A percentile compares a stretch with the other conserved stretches of the same genome.
These are phyloP conservation scores for Kradibia gibbosae DNA, from an alignment of 1,140 invertebrate genomes.

Conservation along the genomic window DNA sequence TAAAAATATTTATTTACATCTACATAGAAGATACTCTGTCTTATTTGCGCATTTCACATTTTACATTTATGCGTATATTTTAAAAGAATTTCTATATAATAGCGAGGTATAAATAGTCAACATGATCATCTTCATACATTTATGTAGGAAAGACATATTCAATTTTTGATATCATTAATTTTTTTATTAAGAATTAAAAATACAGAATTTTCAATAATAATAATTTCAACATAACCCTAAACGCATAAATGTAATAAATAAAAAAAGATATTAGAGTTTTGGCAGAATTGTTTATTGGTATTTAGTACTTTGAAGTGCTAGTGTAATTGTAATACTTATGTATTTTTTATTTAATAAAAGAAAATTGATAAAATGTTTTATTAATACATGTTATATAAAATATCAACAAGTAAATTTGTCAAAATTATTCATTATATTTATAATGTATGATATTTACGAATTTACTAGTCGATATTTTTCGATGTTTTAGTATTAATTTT, in stretches of 20 bases:
- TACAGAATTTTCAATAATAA: too few species aligned
- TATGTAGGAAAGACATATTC: not conserved
- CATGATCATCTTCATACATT: conserved; percentile 23
- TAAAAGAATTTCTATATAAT: conserved; percentile 27
- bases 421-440: too few species aligned
- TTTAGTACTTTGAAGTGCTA: conserved; percentile 21
- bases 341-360: conserved; percentile 8
- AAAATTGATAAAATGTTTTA: not conserved
- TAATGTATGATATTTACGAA: too few species aligned
- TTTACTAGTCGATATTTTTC: not conserved
- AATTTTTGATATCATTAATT: not conserved
- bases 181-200: not conserved
- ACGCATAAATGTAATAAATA: not conserved
- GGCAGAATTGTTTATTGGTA: conserved; percentile 23
- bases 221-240: too few species aligned
- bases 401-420: not conserved
- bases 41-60: conserved; percentile 17
- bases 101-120: conserved; percentile 36
- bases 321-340: not conserved
- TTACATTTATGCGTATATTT: conserved; percentile 49
- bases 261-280: not conserved
- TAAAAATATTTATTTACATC: conserved; percentile 53
- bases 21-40: conserved; percentile 47
- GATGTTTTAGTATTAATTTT: not conserved
- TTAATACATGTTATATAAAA: conserved; percentile 19